Evolutionary conservation across 2,888 invertebrate species (phyloP), one percentile per base, ranked within the genome.

Genomic region (Eumacrocentrus americanus): DNA sequence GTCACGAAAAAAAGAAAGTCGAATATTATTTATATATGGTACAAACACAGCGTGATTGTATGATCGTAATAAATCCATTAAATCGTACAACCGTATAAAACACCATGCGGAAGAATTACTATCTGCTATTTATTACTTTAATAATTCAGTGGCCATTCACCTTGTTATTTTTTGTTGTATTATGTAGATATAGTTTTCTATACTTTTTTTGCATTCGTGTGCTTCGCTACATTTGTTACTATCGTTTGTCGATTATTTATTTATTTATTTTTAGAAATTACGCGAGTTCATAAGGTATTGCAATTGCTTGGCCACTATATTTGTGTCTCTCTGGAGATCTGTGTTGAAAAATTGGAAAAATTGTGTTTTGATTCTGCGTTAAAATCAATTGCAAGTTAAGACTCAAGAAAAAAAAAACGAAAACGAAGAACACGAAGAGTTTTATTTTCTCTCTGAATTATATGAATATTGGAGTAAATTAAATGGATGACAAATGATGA

Each of bases 31-130:
- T 54, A 40, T 58, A 44, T 61, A 29, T 58, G 51, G 55, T 67
- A 67, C 61, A 64, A 60, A 58, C 65, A 63, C 54, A 58, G 44
- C 48, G 52, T 61, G 60, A 62, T 59, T 48, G 56, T 63, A 62
- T 62, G 61, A 63, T 63, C 38, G 53, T 65, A 56, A 58, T 56
- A 38, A 55, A 47, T 55, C 23, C 14, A 25, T 47, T 23, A 25
- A 46, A 46, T 23, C 7, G 6, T 63, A 63, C 52, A 59, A 50
- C 48, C 58, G 65, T 66, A 69, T 58, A 67, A 64, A 68, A 69
- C 52, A 59, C 64, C 60, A 59, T 61, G 62, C 62, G 58, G 55
- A 54, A 63, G 64, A 52, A 46, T 66, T 37, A 60, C 20, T 47
- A 38, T 47, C 47, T 20, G 37, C 37, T 34, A 29, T 29, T 38